Conservation (phyloP, 2,113 vertebrate species). For the Calypte anna region DNA sequence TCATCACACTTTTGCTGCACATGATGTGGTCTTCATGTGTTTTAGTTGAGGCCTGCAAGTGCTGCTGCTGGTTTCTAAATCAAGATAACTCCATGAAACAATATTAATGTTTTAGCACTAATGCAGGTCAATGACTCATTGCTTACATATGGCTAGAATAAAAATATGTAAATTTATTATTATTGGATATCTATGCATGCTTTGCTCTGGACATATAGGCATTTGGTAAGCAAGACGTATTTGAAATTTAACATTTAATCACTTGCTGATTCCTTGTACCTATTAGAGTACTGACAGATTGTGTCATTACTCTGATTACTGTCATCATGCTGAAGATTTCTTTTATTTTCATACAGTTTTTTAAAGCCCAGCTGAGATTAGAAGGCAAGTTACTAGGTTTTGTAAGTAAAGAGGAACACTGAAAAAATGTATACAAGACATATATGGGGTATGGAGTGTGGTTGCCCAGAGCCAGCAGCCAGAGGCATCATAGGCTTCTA, state of each 20-base stretch:
- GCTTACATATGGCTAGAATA: background rate
- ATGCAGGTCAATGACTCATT: background rate
- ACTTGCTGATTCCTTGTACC: background rate
- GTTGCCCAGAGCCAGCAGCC: background rate
- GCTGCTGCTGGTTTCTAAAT: background rate
- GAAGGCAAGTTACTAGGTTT: background rate
- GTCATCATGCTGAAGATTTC: background rate
- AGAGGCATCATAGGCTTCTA: background rate
- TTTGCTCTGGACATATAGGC: background rate
- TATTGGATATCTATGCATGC: background rate
- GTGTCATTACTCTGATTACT: background rate
- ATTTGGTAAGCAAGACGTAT: background rate
- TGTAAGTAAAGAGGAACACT: background rate
- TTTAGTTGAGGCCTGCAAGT: background rate
- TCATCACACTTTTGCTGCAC: background rate
- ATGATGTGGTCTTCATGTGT: background rate
- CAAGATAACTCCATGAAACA: background rate
- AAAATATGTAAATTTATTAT: background rate
- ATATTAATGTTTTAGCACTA: background rate
- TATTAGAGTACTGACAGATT: background rate
- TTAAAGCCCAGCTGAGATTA: background rate
- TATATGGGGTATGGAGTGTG: background rate
- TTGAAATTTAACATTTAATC: background rate
- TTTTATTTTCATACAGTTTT: background rate
- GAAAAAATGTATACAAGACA: background rate